Percentiles rank a stretch among this genome's conserved stretches.
These are phyloP conservation scores for Babyrousa celebensis DNA, from an alignment of 2,797 vertebrate genomes.

Conservation along the genomic window DNA sequence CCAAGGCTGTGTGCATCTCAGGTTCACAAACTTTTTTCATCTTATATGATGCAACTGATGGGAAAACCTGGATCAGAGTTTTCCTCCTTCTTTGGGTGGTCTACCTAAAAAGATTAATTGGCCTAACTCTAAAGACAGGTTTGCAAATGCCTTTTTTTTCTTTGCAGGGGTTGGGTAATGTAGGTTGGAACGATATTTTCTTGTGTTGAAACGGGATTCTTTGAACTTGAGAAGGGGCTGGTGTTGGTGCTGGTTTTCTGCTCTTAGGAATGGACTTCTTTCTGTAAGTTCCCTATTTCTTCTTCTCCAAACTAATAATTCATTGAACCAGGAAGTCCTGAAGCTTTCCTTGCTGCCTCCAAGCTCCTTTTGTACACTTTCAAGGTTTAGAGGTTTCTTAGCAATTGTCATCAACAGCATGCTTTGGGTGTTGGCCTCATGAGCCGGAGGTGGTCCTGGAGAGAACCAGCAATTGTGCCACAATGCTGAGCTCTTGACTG, in stretches of 20 bases:
- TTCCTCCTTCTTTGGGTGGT: not conserved
- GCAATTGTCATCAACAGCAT: constrained; percentile 88
- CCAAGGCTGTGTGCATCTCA: not conserved
- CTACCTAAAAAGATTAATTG: constrained; percentile 71
- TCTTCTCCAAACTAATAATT: constrained; percentile 82
- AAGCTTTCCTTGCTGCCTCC: constrained; percentile 53
- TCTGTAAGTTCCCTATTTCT: not conserved
- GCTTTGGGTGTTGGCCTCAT: constrained; percentile 77
- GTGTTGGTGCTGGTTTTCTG: constrained; percentile 49
- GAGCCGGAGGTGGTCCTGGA: constrained; percentile 86
- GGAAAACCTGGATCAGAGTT: constrained; percentile 10
- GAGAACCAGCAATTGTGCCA: constrained; percentile 81
- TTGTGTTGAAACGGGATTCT: constrained; percentile 43
- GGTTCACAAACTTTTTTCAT: constrained; percentile 16
- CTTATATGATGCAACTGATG: not conserved
- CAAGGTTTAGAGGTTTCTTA: constrained; percentile 85
- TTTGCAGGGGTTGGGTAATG: not conserved
- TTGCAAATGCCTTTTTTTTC: constrained; percentile 60
- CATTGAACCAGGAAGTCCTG: constrained; percentile 80
- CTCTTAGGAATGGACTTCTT: constrained; percentile 63
- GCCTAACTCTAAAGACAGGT: constrained; percentile 63
- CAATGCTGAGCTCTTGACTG: constrained; percentile 86
- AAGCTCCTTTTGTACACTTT: constrained; percentile 80
- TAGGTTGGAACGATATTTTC: constrained; percentile 65
- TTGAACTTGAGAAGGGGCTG: constrained; percentile 60